These are phyloP conservation scores for Germaria angustata DNA, from an alignment of 2,888 invertebrate species.

Conservation along the genomic window DNA sequence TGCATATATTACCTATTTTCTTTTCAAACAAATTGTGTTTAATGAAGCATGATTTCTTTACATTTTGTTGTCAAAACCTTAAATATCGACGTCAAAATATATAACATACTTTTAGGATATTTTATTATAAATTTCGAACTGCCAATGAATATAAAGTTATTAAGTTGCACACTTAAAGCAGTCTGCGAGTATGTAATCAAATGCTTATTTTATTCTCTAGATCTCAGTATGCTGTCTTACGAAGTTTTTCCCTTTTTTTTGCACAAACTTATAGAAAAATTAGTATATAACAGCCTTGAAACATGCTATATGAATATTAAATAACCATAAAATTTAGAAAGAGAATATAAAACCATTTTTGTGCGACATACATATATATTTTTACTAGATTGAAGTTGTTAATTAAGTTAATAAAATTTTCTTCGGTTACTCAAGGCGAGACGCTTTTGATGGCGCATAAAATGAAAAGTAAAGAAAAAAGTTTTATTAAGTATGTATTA, in stretches of 20 bases:
- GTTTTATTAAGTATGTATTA: not conserved
- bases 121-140: conserved; percentile 23
- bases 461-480: not conserved
- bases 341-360: not conserved
- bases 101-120: conserved; percentile 2
- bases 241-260: too few species aligned
- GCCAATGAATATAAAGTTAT: conserved; percentile 1
- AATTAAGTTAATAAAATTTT: conserved; percentile 24
- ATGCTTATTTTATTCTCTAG: not conserved
- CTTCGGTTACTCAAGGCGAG: not conserved
- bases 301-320: conserved; percentile 50
- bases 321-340: conserved; percentile 10
- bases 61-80: not conserved
- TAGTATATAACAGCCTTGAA: conserved; percentile 31
- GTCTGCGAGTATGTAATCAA: not conserved
- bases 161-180: not conserved
- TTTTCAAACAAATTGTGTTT: not conserved
- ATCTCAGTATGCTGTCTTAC: not conserved
- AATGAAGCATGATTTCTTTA: not conserved
- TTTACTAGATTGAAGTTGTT: conserved; percentile 1
- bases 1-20: not conserved
- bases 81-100: not conserved
- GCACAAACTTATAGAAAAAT: conserved; percentile 1
- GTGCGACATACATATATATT: conserved; percentile 24
- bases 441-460: not conserved